Evolutionary conservation across 2,113 vertebrate species (phyloP).

Genomic region (Tachysurus vachellii): DNA sequence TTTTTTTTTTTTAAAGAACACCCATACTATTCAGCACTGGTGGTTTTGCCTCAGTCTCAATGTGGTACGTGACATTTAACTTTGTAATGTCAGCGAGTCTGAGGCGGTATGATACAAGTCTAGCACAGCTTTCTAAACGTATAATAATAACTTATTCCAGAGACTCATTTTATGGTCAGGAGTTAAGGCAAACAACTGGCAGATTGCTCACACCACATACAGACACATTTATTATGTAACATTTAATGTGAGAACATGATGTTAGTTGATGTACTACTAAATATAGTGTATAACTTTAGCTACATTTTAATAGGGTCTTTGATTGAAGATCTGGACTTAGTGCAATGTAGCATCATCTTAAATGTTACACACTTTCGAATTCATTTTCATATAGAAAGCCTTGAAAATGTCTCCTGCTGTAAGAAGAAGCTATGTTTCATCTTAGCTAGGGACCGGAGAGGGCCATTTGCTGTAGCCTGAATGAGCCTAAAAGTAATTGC

Average conservation of each 20-base stretch:
- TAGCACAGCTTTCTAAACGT: neutral
- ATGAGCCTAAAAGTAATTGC: conserved; percentile 22
- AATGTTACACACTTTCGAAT: neutral
- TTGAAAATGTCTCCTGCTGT: neutral
- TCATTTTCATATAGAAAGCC: neutral
- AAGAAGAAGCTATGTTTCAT: neutral
- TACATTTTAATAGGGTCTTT: neutral
- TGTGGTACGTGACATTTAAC: conserved; percentile 14
- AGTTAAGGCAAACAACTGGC: neutral
- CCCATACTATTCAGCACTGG: neutral
- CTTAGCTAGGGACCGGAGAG: neutral
- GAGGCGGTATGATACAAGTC: neutral
- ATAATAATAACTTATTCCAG: neutral
- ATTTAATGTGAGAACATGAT: neutral
- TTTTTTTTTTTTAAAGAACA: neutral
- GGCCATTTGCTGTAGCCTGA: neutral
- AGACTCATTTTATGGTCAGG: neutral
- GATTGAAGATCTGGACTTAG: too few relatives aligned
- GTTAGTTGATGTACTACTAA: neutral
- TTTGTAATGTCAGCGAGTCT: conserved; percentile 8
- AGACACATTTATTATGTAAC: neutral
- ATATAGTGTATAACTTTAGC: neutral
- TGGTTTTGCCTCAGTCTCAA: neutral
- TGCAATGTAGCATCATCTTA: neutral
- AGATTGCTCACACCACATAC: neutral